A percentile compares a stretch with the other conserved stretches of the same genome.
Conservation (phyloP, 2,113 vertebrate genomes). For the Coptodon rendalli region DNA sequence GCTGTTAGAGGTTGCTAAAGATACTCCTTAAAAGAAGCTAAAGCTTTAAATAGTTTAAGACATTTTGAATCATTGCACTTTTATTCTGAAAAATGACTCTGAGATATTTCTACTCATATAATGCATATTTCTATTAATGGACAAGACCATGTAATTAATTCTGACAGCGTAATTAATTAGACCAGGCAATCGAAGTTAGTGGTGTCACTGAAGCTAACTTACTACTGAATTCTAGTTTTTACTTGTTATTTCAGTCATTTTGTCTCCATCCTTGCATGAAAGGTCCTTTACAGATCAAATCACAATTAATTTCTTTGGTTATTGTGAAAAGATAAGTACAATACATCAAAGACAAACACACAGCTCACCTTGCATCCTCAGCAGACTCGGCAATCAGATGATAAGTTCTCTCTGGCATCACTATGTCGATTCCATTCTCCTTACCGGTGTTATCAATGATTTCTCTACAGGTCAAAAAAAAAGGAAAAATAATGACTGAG, state of each 20-base stretch:
- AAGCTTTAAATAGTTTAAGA: background rate
- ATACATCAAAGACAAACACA: background rate
- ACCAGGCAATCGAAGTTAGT: background rate
- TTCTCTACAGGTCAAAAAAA: conserved; percentile 71
- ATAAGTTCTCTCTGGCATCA: conserved; percentile 86
- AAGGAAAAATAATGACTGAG: background rate
- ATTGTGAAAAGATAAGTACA: background rate
- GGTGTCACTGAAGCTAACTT: background rate
- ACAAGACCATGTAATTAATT: background rate
- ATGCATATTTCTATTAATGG: background rate
- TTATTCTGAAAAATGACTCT: background rate
- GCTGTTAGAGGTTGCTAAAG: background rate
- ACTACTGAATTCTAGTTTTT: background rate
- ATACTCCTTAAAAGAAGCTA: background rate
- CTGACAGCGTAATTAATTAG: background rate
- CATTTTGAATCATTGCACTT: background rate
- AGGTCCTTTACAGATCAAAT: background rate
- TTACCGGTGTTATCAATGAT: conserved; percentile 91
- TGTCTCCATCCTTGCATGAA: background rate
- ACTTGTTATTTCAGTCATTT: background rate
- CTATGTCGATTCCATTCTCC: conserved; percentile 91
- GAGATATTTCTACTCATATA: background rate
- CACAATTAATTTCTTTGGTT: fast-evolving
- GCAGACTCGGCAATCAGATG: conserved; percentile 94
- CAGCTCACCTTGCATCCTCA: conserved; percentile 88